Percentiles rank a stretch among this genome's conserved stretches.
Evolutionary conservation across 2,113 vertebrate genomes (phyloP).

Genomic region (Lethenteron camtschaticum): DNA sequence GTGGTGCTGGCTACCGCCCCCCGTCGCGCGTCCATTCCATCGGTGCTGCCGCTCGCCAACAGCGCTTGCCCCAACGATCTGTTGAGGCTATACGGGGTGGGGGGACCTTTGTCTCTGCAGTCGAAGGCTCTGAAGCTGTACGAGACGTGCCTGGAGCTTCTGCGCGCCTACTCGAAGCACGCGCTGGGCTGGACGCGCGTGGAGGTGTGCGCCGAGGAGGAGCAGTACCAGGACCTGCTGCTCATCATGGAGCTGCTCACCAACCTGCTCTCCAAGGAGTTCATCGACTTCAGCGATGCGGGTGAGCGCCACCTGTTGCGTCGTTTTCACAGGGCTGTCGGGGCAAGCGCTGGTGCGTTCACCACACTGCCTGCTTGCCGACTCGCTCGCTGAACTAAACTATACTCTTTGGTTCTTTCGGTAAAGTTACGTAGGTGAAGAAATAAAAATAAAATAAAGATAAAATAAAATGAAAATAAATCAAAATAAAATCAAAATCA

Average conservation of each 20-base stretch:
- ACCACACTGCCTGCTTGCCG: too few relatives aligned
- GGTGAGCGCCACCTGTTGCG: conserved; percentile 21
- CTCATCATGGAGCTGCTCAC: conserved; percentile 99
- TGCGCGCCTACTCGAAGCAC: conserved; percentile 95
- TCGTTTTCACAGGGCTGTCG: not conserved
- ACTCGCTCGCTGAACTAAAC: too few relatives aligned
- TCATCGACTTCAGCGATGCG: conserved; percentile 87
- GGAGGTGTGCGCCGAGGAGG: conserved; percentile 74
- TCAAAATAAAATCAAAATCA: too few relatives aligned
- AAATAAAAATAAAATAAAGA: too few relatives aligned
- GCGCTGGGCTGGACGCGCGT: conserved; percentile 61
- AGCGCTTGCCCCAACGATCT: too few relatives aligned
- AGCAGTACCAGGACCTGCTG: conserved; percentile 95
- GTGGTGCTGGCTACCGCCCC: too few relatives aligned
- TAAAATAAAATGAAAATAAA: too few relatives aligned
- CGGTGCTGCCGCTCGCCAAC: too few relatives aligned
- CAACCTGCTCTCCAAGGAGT: conserved; percentile 91
- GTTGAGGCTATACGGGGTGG: too few relatives aligned
- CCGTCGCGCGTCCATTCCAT: too few relatives aligned
- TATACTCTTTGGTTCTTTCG: too few relatives aligned
- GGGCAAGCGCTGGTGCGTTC: not conserved
- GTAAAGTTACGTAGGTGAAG: too few relatives aligned
- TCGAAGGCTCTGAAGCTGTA: conserved; percentile 94
- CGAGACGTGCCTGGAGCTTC: conserved; percentile 77
- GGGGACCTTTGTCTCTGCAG: conserved; percentile 20